Evolutionary conservation across 2,113 vertebrate species (phyloP).

Genomic region (Charadrius vociferus): DNA sequence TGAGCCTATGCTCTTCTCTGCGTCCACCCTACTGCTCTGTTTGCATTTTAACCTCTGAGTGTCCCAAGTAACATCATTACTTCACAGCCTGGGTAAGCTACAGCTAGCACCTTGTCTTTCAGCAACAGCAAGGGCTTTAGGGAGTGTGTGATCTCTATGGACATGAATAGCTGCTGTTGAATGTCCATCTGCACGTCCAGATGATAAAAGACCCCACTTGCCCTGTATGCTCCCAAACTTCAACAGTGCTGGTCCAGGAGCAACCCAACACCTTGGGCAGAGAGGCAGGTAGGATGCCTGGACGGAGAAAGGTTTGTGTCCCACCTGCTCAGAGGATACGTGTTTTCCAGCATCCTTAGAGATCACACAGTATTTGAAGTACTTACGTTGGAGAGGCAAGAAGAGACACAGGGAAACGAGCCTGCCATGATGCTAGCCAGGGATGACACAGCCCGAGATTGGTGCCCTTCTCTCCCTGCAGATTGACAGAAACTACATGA

Average conservation of each 20-base stretch:
- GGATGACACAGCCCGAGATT: background rate
- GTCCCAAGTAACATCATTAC: background rate
- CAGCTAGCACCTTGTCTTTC: background rate
- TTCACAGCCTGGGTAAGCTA: fast-evolving
- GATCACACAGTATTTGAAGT: background rate
- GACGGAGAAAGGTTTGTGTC: fast-evolving
- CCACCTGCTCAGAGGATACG: fast-evolving
- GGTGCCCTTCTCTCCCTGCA: background rate
- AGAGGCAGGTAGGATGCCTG: background rate
- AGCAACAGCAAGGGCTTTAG: background rate
- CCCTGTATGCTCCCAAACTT: background rate
- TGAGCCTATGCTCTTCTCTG: background rate
- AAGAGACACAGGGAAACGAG: background rate
- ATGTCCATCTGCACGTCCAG: background rate
- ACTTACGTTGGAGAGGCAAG: fast-evolving
- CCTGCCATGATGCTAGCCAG: fast-evolving
- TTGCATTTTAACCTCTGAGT: background rate
- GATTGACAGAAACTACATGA: background rate
- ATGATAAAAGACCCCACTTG: background rate
- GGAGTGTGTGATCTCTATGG: background rate
- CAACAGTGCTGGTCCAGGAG: background rate
- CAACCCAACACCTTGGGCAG: background rate
- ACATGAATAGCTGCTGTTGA: background rate
- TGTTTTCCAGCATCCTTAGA: background rate
- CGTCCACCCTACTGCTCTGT: background rate